phyloP scores from a whole-genome alignment of 2,797 vertebrate species.

The Holocentrus rufus region DNA sequence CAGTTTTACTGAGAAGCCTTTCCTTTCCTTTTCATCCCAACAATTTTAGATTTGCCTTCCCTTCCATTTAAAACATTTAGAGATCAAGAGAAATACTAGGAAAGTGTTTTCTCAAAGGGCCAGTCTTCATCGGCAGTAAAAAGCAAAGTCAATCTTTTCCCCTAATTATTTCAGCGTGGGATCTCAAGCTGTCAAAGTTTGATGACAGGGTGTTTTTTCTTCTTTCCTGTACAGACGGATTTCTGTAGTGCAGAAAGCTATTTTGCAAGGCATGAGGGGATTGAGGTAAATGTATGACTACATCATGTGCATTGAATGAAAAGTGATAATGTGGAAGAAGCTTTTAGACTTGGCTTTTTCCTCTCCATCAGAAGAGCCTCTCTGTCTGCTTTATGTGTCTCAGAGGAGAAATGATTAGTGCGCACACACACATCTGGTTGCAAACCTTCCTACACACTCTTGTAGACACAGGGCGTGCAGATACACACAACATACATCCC shows the following conservation, averaged over 20 bases:
- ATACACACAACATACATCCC: not conserved
- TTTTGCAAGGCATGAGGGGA: constrained; percentile 27
- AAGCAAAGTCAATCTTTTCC: not conserved
- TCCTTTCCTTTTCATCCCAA: not conserved
- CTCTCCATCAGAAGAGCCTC: constrained; percentile 29
- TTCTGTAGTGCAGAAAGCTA: not conserved
- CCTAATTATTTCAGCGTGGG: not conserved
- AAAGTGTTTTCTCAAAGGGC: not conserved
- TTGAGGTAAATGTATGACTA: not conserved
- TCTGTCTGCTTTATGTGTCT: constrained; percentile 23
- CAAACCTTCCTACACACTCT: too few relatives aligned
- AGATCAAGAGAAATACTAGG: not conserved
- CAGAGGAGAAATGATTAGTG: constrained; percentile 13
- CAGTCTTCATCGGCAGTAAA: not conserved
- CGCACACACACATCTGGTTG: not conserved
- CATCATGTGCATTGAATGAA: not conserved
- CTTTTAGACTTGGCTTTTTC: constrained; percentile 34
- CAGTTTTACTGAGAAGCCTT: not conserved
- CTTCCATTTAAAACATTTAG: not conserved
- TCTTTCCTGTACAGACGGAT: not conserved
- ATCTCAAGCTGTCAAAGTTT: not conserved
- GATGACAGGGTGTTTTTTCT: not conserved
- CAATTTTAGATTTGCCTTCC: not conserved
- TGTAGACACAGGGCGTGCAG: not conserved
- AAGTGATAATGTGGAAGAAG: constrained; percentile 33